phyloP scores from a whole-genome alignment of 2,888 invertebrate genomes.

The Proisotoma minuta region DNA sequence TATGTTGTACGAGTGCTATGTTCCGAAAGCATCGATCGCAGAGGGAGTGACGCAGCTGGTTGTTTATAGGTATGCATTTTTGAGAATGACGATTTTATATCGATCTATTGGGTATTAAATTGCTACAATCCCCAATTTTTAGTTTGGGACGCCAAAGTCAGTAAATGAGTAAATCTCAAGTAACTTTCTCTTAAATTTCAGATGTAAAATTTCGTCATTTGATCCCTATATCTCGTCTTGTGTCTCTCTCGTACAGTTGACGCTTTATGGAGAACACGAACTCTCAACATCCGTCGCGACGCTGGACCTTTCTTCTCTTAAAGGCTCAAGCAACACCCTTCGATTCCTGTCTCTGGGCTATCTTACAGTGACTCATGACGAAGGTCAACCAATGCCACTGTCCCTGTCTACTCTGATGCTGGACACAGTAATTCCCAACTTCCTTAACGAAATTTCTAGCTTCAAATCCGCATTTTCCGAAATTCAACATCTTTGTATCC shows the following conservation, averaged over 20 bases:
- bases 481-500: too few relatives aligned
- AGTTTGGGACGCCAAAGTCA: too few relatives aligned
- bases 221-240: constrained; percentile 24
- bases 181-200: too few relatives aligned
- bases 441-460: neutral
- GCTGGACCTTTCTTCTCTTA: constrained; percentile 23
- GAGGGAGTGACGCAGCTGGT: constrained; percentile 22
- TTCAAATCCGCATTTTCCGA: too few relatives aligned
- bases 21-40: constrained; percentile 24
- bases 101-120: too few relatives aligned
- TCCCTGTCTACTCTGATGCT: too few relatives aligned
- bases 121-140: too few relatives aligned
- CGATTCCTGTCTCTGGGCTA: constrained; percentile 21
- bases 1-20: constrained; percentile 25
- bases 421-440: constrained; percentile 18
- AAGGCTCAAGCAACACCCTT: neutral
- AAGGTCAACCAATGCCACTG: too few relatives aligned
- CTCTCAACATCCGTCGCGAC: constrained; percentile 24
- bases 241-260: constrained; percentile 22
- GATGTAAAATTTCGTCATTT: constrained; percentile 24
- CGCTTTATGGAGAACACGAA: constrained; percentile 30
- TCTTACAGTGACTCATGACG: too few relatives aligned
- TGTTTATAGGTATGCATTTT: constrained; percentile 15
- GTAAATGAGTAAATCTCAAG: too few relatives aligned
- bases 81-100: too few relatives aligned